Evolutionary conservation across 2,113 vertebrate genomes (phyloP).

Genomic region (Morone chrysops): DNA sequence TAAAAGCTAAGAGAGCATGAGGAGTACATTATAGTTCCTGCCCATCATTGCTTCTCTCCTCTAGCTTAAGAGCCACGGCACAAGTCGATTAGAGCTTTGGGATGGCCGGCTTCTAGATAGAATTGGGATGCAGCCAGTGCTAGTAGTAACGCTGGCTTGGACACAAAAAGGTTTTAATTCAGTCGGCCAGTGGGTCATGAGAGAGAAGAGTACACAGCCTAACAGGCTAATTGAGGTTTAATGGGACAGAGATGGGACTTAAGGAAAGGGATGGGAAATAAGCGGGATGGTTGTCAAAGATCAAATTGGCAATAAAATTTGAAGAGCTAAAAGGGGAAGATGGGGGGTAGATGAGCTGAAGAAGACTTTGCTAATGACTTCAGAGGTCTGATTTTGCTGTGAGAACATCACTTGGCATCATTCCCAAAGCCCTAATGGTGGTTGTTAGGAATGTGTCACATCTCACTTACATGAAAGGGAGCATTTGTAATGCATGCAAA

Average conservation of each 20-base stretch:
- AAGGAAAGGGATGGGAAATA: conserved; percentile 10
- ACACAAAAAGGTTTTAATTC: conserved; percentile 60
- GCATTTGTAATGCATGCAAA: neutral
- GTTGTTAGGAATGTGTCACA: conserved; percentile 1
- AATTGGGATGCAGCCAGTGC: conserved; percentile 54
- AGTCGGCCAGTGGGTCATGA: conserved; percentile 53
- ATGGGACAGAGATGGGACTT: conserved; percentile 51
- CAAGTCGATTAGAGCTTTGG: conserved; percentile 56
- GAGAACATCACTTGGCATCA: conserved; percentile 47
- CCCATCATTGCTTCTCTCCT: conserved; percentile 28
- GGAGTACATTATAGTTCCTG: neutral
- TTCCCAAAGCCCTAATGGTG: conserved; percentile 52
- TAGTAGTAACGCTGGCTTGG: conserved; percentile 51
- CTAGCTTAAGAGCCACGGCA: conserved; percentile 46
- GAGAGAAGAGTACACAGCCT: conserved; percentile 44
- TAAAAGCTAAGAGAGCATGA: neutral
- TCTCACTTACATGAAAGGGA: neutral
- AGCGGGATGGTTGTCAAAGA: conserved; percentile 27
- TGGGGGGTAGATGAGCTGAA: conserved; percentile 25
- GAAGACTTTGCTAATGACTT: conserved; percentile 51
- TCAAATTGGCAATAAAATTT: conserved; percentile 46
- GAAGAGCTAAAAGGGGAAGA: conserved; percentile 48
- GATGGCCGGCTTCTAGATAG: conserved; percentile 24
- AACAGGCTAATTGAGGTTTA: conserved; percentile 68
- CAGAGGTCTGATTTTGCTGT: conserved; percentile 29